Percentiles rank a stretch among this genome's conserved stretches.
These are phyloP conservation scores for Idaea aversata DNA, from an alignment of 2,888 invertebrate genomes.

Conservation along the genomic window DNA sequence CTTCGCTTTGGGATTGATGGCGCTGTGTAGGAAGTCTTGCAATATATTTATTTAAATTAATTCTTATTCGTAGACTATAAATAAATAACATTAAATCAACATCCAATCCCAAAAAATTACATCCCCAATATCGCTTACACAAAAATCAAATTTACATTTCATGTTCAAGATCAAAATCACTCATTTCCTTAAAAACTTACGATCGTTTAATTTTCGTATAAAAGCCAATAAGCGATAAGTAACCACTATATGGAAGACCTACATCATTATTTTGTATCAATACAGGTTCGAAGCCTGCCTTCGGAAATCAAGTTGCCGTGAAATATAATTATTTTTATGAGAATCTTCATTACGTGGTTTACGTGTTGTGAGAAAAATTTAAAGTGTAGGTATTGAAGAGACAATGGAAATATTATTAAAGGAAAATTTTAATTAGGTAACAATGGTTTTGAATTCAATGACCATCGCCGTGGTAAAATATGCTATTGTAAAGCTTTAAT, in stretches of 20 bases:
- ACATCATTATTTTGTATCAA: conserved; percentile 40
- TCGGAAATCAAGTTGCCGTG: conserved; percentile 12
- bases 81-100: background rate
- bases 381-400: background rate
- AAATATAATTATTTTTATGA: conserved; percentile 11
- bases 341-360: conserved; percentile 7
- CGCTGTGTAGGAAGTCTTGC: too few species aligned
- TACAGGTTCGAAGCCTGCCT: conserved; percentile 21
- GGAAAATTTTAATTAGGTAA: background rate
- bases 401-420: background rate
- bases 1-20: too few species aligned
- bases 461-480: background rate
- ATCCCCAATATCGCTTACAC: background rate
- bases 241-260: conserved; percentile 29
- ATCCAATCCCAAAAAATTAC: background rate
- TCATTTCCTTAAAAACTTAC: conserved; percentile 15
- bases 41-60: too few species aligned
- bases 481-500: background rate
- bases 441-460: background rate
- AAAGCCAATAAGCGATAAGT: conserved; percentile 35
- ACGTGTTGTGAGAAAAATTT: background rate
- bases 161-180: conserved; percentile 13
- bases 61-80: too few species aligned
- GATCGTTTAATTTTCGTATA: conserved; percentile 36
- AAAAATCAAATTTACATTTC: background rate